These are phyloP conservation scores for Thereva nobilitata DNA, from an alignment of 2,888 invertebrate species.

Conservation along the genomic window DNA sequence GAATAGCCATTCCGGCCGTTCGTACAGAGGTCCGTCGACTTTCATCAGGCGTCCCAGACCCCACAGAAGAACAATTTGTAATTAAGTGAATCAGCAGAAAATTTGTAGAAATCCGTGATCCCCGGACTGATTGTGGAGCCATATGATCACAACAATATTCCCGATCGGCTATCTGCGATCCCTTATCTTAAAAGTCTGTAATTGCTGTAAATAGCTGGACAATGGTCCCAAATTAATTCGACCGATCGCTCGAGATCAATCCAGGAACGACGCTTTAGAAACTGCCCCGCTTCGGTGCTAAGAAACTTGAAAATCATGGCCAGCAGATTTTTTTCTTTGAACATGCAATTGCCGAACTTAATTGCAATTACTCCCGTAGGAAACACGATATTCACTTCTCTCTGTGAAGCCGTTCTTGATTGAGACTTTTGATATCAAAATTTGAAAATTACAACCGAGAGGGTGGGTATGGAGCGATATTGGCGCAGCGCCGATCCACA, in stretches of 20 bases:
- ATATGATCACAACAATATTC: slow-evolving; percentile 7
- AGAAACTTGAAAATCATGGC: slow-evolving; percentile 16
- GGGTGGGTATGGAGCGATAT: too few species aligned
- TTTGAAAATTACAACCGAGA: too few species aligned
- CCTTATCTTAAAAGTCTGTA: slow-evolving; percentile 28
- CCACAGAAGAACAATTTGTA: slow-evolving; percentile 44
- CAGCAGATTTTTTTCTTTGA: slow-evolving; percentile 13
- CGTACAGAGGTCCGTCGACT: slow-evolving; percentile 10
- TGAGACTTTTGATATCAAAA: too few species aligned
- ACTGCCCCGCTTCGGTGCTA: not conserved
- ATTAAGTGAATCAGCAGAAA: slow-evolving; percentile 43
- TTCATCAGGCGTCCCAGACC: slow-evolving; percentile 37
- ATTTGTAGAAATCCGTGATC: slow-evolving; percentile 21
- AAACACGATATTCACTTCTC: too few species aligned
- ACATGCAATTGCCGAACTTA: too few species aligned
- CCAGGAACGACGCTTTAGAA: slow-evolving; percentile 1
- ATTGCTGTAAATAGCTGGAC: slow-evolving; percentile 31
- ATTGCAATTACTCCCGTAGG: too few species aligned
- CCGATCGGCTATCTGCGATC: slow-evolving; percentile 12
- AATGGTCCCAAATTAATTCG: slow-evolving; percentile 31
- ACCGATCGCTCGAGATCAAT: slow-evolving; percentile 1
- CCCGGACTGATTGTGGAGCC: slow-evolving; percentile 2
- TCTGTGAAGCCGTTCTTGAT: too few species aligned
- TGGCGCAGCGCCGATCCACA: too few species aligned
- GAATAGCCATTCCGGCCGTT: slow-evolving; percentile 16